These are phyloP conservation scores for Micoletzkya japonica DNA, from an alignment of 2,888 invertebrate species.

Conservation along the genomic window DNA sequence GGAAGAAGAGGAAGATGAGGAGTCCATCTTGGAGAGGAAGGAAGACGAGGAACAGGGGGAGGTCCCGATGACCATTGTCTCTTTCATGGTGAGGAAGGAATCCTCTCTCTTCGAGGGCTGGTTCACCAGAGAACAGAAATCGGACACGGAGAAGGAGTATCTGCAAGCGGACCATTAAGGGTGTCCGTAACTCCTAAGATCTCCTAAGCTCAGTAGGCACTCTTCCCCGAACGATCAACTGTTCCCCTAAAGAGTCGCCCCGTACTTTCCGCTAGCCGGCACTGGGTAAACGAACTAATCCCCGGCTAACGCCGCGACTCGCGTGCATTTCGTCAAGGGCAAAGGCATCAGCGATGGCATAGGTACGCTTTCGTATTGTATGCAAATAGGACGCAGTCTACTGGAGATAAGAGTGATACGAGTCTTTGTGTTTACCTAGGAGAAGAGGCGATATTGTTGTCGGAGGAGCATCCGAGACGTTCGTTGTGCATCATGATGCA, in stretches of 20 bases:
- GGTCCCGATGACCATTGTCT: slow-evolving; percentile 25
- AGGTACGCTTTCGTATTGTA: too few species aligned
- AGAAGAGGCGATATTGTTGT: not conserved
- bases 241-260: too few species aligned
- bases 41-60: slow-evolving; percentile 25
- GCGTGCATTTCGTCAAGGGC: too few species aligned
- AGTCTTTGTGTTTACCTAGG: too few species aligned
- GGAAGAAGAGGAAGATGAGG: slow-evolving; percentile 7
- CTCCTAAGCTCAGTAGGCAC: too few species aligned
- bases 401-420: too few species aligned
- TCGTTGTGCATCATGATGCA: slow-evolving; percentile 29
- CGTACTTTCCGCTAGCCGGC: too few species aligned
- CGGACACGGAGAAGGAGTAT: slow-evolving; percentile 26
- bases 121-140: not conserved
- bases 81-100: slow-evolving; percentile 19
- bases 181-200: not conserved
- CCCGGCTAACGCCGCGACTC: too few species aligned
- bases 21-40: slow-evolving; percentile 25
- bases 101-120: slow-evolving; percentile 2
- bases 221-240: too few species aligned
- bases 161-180: not conserved
- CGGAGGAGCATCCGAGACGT: slow-evolving; percentile 9
- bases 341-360: too few species aligned
- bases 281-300: too few species aligned
- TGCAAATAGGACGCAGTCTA: too few species aligned